phyloP scores from a whole-genome alignment of 53 echinoderm and acorn worm genomes.

The Actinopyga echinites region DNA sequence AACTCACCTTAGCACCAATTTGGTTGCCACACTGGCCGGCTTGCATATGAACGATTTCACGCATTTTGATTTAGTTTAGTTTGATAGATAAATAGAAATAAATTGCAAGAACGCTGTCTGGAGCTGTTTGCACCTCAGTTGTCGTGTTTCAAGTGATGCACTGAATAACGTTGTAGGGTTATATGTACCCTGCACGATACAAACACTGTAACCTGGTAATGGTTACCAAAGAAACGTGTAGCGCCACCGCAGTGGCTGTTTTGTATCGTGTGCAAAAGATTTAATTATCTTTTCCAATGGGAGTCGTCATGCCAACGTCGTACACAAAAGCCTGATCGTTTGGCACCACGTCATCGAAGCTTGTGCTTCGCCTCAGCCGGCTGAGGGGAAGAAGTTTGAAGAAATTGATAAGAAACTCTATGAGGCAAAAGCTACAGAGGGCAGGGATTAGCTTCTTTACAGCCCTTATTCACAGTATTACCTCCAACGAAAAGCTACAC shows the following conservation, averaged over 20 bases:
- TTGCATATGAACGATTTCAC: slow-evolving; percentile 53
- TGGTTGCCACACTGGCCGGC: slow-evolving; percentile 52
- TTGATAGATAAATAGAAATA: background rate
- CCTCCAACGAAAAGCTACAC: no score
- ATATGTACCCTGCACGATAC: background rate
- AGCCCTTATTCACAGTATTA: no score
- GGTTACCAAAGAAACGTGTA: slow-evolving; percentile 22
- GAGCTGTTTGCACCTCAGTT: background rate
- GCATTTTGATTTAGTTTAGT: slow-evolving; percentile 31
- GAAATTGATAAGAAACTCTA: no score
- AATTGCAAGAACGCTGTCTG: background rate
- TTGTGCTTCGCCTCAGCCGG: no score
- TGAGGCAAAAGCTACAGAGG: no score
- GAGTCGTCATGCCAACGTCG: no score
- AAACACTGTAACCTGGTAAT: slow-evolving; percentile 19
- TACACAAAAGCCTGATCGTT: no score
- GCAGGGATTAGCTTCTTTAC: no score
- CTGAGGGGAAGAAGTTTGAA: no score
- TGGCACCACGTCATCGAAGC: no score
- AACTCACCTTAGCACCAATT: slow-evolving; percentile 52
- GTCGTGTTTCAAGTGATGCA: slow-evolving; percentile 5
- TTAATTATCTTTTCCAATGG: no score
- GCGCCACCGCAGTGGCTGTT: background rate
- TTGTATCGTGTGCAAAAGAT: background rate
- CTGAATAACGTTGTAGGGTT: no score